Evolutionary conservation across 2,888 invertebrate genomes (phyloP), one percentile per base, ranked within the genome.

Genomic region (Ernsta delagoae): DNA sequence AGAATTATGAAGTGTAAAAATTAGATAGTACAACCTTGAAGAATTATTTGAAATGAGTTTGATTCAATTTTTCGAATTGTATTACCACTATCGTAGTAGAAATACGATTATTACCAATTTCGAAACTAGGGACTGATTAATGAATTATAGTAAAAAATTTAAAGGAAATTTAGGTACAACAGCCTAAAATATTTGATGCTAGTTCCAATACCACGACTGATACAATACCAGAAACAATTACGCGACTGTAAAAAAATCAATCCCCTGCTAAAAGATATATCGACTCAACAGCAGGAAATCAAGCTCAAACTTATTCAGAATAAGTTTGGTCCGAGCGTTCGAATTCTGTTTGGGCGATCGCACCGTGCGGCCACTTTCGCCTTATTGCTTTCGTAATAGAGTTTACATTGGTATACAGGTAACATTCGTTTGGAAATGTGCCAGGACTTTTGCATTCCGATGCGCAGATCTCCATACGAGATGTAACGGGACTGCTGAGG

Each of bases 401-500:
- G 67, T 67, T 61, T 36, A 61, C 24, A 36, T 67, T 61, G 11
- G 54, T 5, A 61, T 34, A 16, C 45, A 36, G 61, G 61, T 67
- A 48, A 59, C 9, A 50, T 41, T 8, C 45, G 43, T 8, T 59
- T 74, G 70, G 73, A 65, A 43, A 43, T 16, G 7, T 48, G 73
- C 73, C 73, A 70, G 67, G 68, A 69, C 67, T 70, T 53, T 53
- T 70, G 67, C 70, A 70, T 73, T 71, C 67, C 62, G 71, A 71
- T 61, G 61, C 70, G 70, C 70, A 66, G 61, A 71, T 73, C 70
- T 70, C 67, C 67, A 71, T 71, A 63, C 48, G 54, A 59, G 62
- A 73, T 66, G 71, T 73, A 65, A 72, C 66, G 61, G 43, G 11
- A 48, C 54, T 54, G 45, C 54, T 8, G 54, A 60, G 45, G 60